phyloP scores from a whole-genome alignment of 2,797 vertebrate species.

The Peromyscus nudipes region DNA sequence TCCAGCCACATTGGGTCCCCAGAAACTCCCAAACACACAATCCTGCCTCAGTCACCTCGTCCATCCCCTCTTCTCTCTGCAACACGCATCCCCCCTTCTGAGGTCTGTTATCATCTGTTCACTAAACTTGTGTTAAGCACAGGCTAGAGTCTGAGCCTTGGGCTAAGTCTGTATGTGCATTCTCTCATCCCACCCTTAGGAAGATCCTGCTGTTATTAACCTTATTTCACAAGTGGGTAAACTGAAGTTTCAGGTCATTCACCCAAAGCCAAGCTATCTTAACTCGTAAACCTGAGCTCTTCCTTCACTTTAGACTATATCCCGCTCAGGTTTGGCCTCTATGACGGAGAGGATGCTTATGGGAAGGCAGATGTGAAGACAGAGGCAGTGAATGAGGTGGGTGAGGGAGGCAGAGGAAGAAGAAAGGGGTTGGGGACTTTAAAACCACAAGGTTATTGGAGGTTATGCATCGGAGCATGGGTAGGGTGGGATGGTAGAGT shows the following conservation, averaged over 20 bases:
- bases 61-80: accelerated
- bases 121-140: not conserved
- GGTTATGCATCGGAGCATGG: not conserved
- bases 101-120: slow-evolving; percentile 9
- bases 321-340: slow-evolving; percentile 58
- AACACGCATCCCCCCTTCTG: no score
- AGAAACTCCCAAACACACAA: not conserved
- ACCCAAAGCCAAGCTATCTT: not conserved
- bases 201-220: not conserved
- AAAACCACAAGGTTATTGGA: not conserved
- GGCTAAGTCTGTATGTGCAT: not conserved
- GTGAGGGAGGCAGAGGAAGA: not conserved
- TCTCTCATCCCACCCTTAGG: not conserved
- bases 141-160: not conserved
- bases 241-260: not conserved
- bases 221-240: not conserved
- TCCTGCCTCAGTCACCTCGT: not conserved
- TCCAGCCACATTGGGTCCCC: not conserved
- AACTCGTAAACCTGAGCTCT: not conserved
- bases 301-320: not conserved
- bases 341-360: slow-evolving; percentile 42
- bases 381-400: not conserved
- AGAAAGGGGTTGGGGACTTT: not conserved
- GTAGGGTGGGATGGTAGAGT: accelerated
- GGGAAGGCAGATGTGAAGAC: not conserved